Conservation (phyloP, 1,140 invertebrate species). For the Leptinotarsa texana region DNA sequence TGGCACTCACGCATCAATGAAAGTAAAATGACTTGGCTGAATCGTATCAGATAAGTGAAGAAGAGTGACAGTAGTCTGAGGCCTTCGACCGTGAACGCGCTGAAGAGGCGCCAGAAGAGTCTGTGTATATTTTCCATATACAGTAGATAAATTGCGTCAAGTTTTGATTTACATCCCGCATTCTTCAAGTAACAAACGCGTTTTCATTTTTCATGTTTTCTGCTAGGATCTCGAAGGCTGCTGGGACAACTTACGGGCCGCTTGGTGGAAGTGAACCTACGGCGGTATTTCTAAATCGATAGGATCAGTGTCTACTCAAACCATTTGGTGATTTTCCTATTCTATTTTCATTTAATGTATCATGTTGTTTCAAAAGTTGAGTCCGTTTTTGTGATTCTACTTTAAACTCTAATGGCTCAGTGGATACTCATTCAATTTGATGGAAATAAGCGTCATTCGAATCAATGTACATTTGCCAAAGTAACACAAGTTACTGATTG, state of each 20-base stretch:
- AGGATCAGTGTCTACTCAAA: no score
- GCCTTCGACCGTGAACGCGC: conserved; percentile 34
- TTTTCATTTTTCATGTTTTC: conserved; percentile 46
- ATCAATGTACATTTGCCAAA: no score
- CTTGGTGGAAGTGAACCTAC: neutral
- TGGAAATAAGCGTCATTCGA: no score
- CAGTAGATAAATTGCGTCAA: conserved; percentile 53
- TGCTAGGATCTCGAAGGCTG: conserved; percentile 38
- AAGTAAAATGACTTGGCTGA: conserved; percentile 17
- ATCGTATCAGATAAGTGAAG: conserved; percentile 11
- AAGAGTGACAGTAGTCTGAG: conserved; percentile 19
- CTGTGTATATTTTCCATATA: conserved; percentile 46
- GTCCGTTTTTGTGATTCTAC: no score
- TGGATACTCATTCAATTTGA: no score
- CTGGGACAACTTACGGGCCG: conserved; percentile 11
- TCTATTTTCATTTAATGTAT: no score
- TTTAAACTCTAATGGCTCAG: no score
- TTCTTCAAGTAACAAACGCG: conserved; percentile 52
- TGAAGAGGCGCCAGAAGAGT: conserved; percentile 40
- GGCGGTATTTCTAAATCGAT: no score
- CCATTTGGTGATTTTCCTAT: no score
- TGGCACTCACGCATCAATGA: conserved; percentile 16
- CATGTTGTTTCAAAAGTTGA: no score
- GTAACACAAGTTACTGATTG: no score
- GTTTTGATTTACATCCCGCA: conserved; percentile 55